Base-by-base conservation (phyloP, 1,140 invertebrate genomes). In the Himalopsyche phryganea region DNA sequence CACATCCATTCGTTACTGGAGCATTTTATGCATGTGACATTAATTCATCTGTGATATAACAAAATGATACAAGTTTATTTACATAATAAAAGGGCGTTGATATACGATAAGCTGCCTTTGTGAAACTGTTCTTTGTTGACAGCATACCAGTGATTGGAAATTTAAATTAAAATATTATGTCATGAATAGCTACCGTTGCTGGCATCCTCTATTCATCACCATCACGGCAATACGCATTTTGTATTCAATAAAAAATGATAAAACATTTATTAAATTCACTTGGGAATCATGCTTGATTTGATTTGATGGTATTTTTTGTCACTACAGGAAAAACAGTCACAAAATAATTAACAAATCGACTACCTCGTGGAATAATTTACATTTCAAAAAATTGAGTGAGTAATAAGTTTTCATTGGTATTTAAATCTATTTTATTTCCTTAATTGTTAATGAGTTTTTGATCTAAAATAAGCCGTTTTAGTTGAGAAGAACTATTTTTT, bases 21-120 rank as follows among this genome's bases (percentile, higher is more conserved):
- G 15, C 45, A 36, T 49, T 54, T 56, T 56, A 56, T 56, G 46
- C 46, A 49, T 56, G 45, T 49, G 52, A 41, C 45, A 55, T 55
- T 55, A 55, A 48, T 55, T 48, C 45, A 49, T 56, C 49, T 56
- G 54, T 56, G 46, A 56, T 56, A 56, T 56, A 32, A 56, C 54
- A 49, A 49, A 49, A 56, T 56, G 54, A 56, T 56, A 56, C 54
- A 56, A 41, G 48, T 47, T 56, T 56, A 56, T 56, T 56, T 56
- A 56, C 54, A 56, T 56, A 56, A 49, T 55, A 56, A 56, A 55
- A 56, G 54, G 54, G 36, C 54, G 46, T 41, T 42, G 54, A 56
- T 56, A 49, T 49, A 56, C 54, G 54, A 56, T 56, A 49, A 56
- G 54, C 46, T 28, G n/a, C 36, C 54, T 56, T 56, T 56, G 54